phyloP scores from a whole-genome alignment of 2,888 invertebrate species.

The Proisotoma minuta region DNA sequence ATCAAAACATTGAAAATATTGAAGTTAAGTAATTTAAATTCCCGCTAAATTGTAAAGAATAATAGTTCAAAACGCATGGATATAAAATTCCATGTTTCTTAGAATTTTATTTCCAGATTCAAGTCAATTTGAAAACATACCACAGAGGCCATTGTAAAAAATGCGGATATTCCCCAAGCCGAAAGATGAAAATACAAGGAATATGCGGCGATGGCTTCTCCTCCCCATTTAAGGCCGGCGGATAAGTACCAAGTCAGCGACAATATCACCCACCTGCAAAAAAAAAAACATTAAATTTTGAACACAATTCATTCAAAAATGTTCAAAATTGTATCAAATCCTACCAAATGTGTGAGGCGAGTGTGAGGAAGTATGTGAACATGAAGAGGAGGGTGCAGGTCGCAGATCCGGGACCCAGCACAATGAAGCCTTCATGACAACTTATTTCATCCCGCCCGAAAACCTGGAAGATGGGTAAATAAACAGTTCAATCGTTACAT shows the following conservation, averaged over 20 bases:
- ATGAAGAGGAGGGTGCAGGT: constrained; percentile 89
- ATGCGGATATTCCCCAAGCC: constrained; percentile 96
- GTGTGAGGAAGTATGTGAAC: constrained; percentile 83
- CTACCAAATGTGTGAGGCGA: constrained; percentile 52
- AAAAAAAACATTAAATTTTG: constrained; percentile 7
- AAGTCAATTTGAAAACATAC: too few species aligned
- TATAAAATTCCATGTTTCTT: too few species aligned
- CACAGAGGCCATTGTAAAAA: constrained; percentile 89
- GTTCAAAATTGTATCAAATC: background rate
- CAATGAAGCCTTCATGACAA: constrained; percentile 44
- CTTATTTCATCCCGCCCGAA: constrained; percentile 47
- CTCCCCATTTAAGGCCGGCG: constrained; percentile 95
- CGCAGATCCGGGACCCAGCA: constrained; percentile 48
- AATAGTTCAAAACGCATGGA: too few species aligned
- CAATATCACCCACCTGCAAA: constrained; percentile 82
- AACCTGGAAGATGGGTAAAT: constrained; percentile 34
- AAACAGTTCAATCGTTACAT: constrained; percentile 2
- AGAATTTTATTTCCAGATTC: too few species aligned
- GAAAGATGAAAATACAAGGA: constrained; percentile 95
- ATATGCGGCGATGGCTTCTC: constrained; percentile 95
- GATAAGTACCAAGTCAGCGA: constrained; percentile 95
- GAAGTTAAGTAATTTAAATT: too few species aligned
- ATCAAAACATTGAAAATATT: too few species aligned
- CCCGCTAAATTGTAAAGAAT: too few species aligned
- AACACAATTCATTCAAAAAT: background rate